Evolutionary conservation across 2,113 vertebrate species (phyloP), one percentile per base, ranked within the genome.

Genomic region (Genyomyrus donnyi): DNA sequence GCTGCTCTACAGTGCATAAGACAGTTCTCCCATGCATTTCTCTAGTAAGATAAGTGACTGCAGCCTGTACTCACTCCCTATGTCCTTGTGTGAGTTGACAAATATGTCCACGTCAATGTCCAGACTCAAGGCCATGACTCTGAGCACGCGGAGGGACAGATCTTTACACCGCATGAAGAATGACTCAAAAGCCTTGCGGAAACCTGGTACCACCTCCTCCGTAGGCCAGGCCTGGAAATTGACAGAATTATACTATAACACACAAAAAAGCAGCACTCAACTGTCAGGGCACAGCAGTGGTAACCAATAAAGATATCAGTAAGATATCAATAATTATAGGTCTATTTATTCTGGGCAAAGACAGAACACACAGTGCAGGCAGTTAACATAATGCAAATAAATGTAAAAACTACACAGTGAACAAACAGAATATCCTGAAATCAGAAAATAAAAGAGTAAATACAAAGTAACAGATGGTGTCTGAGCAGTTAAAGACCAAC

Each of bases 221-320:
- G 89, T 91, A 0, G 96, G 94, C 96, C 96, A 96, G 48, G 92
- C 92, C 96, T 96, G 15, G 85, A 87, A 42, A 90, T 19, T 88
- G 49, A 52, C 0, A 48, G 80, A 10, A 35, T 13, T 24, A 5
- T 8, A 86, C 24, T 11, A 10, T 7, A 86, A 66, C 0, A 89
- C 11, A 46, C 77, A 89, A 24, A 85, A 58, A 8, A 62, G 53
- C 19, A 3, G n/a, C 0, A 3, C 31, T 74, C 0, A 27, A 31
- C 42, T 84, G 3, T 7, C 13, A 58, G 5, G 48, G 52, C 1
- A 84, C n/a, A 77, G 31, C 5, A 80, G 48, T 17, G 70, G 2
- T n/a, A n/a, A n/a, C n/a, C n/a, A n/a, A n/a, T n/a, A n/a, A n/a
- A n/a, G n/a, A n/a, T n/a, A n/a, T n/a, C n/a, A n/a, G n/a, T n/a